Percentiles rank a stretch among this genome's conserved stretches.
Conservation (phyloP, 2,113 vertebrate species). For the Corythornis cristatus region DNA sequence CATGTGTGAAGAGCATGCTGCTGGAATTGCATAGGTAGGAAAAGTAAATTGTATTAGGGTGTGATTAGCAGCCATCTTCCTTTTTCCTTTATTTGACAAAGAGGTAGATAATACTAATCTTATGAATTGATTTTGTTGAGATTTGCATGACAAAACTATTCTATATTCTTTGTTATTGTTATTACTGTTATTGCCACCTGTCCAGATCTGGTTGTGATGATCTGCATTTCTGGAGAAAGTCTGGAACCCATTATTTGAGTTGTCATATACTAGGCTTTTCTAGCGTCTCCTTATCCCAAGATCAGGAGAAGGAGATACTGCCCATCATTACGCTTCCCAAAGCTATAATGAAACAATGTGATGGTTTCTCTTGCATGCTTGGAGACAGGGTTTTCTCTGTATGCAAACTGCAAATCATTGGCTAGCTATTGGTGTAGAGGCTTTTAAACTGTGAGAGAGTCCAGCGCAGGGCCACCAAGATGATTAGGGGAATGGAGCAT, state of each 20-base stretch:
- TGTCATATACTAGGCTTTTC: neutral
- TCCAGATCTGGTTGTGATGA: neutral
- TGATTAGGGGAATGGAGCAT: too few relatives aligned
- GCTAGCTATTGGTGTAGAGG: neutral
- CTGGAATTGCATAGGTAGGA: neutral
- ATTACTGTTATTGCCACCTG: neutral
- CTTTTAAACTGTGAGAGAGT: neutral
- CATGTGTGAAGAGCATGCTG: accelerated
- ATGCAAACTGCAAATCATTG: neutral
- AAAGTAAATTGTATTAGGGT: neutral
- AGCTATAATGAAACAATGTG: neutral
- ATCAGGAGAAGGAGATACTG: neutral
- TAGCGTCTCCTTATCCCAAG: neutral
- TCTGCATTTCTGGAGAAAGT: neutral
- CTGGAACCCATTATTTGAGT: neutral
- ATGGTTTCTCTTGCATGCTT: neutral
- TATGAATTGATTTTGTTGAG: neutral
- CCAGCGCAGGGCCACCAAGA: too few relatives aligned
- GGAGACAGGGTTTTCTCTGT: neutral
- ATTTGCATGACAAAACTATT: neutral
- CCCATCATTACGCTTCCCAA: neutral
- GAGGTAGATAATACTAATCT: neutral
- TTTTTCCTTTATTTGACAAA: neutral
- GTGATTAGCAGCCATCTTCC: neutral
- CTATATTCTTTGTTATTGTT: neutral